Conservation (phyloP, 2,797 vertebrate species). For the Cryptoprocta ferox region DNA sequence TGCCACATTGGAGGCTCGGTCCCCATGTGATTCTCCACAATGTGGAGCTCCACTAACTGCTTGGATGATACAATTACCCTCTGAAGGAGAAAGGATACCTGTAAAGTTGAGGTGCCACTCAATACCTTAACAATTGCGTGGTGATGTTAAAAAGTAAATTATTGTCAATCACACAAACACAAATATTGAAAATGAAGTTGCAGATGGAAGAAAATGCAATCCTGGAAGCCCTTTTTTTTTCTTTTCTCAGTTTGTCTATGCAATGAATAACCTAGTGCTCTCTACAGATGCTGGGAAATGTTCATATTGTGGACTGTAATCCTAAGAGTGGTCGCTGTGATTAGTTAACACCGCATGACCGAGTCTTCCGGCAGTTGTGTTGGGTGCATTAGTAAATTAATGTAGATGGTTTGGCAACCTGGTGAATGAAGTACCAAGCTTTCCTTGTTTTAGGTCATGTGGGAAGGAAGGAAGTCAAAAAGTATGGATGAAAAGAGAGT, state of each 20-base stretch:
- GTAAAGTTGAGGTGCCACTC: background rate
- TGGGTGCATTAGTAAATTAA: background rate
- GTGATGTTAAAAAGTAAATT: background rate
- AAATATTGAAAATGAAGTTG: slow-evolving; percentile 21
- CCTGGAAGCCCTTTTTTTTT: background rate
- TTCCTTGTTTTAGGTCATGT: background rate
- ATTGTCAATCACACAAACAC: background rate
- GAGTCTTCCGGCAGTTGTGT: background rate
- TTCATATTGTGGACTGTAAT: background rate
- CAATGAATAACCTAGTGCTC: background rate
- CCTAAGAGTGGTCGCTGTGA: background rate
- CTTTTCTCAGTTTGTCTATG: background rate
- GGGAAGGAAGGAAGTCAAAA: background rate
- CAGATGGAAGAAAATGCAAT: background rate
- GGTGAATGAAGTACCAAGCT: background rate
- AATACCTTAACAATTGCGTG: background rate
- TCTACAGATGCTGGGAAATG: background rate
- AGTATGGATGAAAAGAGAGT: background rate
- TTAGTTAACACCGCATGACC: background rate
- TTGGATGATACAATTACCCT: background rate
- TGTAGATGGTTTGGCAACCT: background rate
- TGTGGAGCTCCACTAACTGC: background rate
- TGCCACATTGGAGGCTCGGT: background rate
- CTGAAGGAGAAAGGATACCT: background rate
- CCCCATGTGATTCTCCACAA: background rate